A percentile compares a stretch with the other conserved stretches of the same genome.
Evolutionary conservation across 2,797 vertebrate species (phyloP).

Genomic region (Mallotus villosus): DNA sequence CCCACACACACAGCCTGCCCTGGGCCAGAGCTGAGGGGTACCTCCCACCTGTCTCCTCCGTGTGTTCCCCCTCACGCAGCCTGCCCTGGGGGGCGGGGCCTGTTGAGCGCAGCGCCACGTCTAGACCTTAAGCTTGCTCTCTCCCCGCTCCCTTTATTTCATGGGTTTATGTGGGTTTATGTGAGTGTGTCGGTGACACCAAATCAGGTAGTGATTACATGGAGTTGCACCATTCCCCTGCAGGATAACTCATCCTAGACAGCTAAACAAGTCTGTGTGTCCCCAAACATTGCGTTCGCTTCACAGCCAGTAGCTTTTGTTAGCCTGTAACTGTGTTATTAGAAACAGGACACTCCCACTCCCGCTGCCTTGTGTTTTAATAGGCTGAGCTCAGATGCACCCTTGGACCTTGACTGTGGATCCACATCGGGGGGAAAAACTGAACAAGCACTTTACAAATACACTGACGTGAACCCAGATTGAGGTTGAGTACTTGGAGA

Average conservation of each 20-base stretch:
- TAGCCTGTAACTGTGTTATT: neutral
- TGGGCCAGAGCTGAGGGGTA: slow-evolving; percentile 58
- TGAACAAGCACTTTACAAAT: too few relatives aligned
- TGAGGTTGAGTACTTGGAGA: neutral
- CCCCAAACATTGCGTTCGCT: neutral
- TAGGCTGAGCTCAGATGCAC: neutral
- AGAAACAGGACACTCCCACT: neutral
- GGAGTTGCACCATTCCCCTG: slow-evolving; percentile 1
- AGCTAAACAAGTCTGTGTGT: slow-evolving; percentile 1
- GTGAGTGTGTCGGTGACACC: neutral
- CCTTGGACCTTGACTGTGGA: neutral
- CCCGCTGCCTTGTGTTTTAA: neutral
- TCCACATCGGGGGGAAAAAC: neutral
- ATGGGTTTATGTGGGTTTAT: neutral
- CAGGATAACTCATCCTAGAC: neutral
- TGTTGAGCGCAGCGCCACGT: slow-evolving; percentile 28
- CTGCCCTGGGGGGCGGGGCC: slow-evolving; percentile 26
- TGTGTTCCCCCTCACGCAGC: slow-evolving; percentile 36
- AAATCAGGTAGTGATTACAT: slow-evolving; percentile 2
- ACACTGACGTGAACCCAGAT: neutral
- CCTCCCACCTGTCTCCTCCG: slow-evolving; percentile 56
- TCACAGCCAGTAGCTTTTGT: slow-evolving; percentile 1
- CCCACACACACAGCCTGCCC: slow-evolving; percentile 64
- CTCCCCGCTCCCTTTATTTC: neutral
- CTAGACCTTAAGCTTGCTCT: neutral